Evolutionary conservation across 35 echinoderm and acorn worm genomes (phyloP).

Genomic region (Apostichopus californicus): DNA sequence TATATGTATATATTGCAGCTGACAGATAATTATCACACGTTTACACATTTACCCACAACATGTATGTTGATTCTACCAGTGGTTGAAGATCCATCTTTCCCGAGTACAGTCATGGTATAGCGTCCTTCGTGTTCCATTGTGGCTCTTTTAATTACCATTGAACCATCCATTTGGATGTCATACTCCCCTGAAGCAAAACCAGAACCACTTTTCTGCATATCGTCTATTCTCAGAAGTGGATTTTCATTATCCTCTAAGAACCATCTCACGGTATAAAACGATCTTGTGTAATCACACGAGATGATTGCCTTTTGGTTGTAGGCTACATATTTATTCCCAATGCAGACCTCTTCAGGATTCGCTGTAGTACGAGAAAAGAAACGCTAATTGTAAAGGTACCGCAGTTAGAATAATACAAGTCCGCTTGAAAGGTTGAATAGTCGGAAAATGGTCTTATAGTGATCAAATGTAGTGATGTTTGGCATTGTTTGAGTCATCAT

Average conservation of each 20-base stretch:
- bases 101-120: not conserved
- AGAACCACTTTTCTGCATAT: not conserved
- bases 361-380: no score
- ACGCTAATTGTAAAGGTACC: no score
- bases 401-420: no score
- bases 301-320: not conserved
- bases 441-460: no score
- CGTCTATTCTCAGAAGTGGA: not conserved
- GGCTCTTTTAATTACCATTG: not conserved
- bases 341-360: not conserved
- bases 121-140: not conserved
- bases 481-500: no score
- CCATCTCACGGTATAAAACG: not conserved
- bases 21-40: not conserved
- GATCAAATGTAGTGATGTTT: no score
- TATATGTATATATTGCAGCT: no score
- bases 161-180: not conserved
- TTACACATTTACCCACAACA: not conserved
- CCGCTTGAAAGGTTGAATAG: no score
- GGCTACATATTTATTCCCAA: not conserved
- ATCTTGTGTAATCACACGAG: not conserved
- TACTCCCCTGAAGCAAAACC: not conserved
- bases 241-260: not conserved
- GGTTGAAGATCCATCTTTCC: not conserved
- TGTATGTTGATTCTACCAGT: not conserved